Evolutionary conservation across 1,140 invertebrate species (phyloP).

Genomic region (Pteromalus puparum): DNA sequence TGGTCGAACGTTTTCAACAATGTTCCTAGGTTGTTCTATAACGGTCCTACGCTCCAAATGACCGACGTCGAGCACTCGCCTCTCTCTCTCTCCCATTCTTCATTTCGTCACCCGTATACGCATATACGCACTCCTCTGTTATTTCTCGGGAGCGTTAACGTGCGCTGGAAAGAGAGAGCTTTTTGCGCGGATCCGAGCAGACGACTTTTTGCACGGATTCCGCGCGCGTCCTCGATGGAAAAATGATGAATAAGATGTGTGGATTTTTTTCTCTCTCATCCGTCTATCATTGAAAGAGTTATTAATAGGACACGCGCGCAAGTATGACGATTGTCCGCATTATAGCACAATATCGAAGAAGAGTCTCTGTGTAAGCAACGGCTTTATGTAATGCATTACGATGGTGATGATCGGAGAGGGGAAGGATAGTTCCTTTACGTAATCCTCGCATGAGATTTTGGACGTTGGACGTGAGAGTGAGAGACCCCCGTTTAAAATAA

Average conservation of each 20-base stretch:
- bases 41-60: constrained; percentile 67
- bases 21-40: constrained; percentile 67
- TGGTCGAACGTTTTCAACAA: constrained; percentile 65
- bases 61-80: constrained; percentile 42
- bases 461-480: background rate
- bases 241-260: no score
- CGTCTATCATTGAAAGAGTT: no score
- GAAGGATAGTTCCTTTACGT: background rate
- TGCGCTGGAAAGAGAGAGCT: background rate
- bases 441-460: background rate
- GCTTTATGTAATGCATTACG: background rate
- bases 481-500: background rate
- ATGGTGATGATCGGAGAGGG: background rate
- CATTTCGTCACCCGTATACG: constrained; percentile 39
- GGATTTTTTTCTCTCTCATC: no score
- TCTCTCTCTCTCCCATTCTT: constrained; percentile 41
- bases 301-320: no score
- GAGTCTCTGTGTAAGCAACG: background rate
- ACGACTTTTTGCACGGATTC: background rate
- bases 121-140: background rate
- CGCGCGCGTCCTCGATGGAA: background rate
- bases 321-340: no score
- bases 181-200: background rate
- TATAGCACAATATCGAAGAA: background rate
- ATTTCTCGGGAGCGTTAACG: background rate